phyloP scores from a whole-genome alignment of 2,888 invertebrate genomes.

The Cactoblastis cactorum region DNA sequence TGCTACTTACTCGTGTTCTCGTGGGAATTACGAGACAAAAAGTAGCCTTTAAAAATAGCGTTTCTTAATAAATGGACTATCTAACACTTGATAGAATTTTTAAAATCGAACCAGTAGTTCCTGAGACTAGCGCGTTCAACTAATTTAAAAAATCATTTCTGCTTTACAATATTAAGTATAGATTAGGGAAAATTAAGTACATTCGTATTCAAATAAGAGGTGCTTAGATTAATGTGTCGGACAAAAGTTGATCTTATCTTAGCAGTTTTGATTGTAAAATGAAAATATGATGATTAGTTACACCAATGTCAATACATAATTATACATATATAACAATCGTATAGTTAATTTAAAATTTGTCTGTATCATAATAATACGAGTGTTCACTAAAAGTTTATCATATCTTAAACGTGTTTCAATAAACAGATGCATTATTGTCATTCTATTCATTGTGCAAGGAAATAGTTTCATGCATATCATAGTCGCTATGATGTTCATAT shows the following conservation, averaged over 20 bases:
- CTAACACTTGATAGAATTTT: no score
- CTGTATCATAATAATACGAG: conserved; percentile 15
- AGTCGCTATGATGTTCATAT: conserved; percentile 34
- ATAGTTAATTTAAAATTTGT: conserved; percentile 8
- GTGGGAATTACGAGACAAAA: no score
- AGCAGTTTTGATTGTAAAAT: neutral
- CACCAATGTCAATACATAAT: neutral
- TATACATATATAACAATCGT: conserved; percentile 4
- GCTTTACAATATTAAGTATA: neutral
- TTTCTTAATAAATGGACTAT: no score
- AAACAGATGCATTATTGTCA: conserved; percentile 72
- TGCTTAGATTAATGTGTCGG: neutral
- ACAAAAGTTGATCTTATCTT: neutral
- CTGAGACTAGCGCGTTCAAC: no score
- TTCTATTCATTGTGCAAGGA: conserved; percentile 44
- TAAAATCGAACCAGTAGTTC: no score
- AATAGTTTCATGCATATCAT: conserved; percentile 1
- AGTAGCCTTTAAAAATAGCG: no score
- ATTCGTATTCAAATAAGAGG: neutral
- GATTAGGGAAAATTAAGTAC: conserved; percentile 8
- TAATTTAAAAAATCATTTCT: no score
- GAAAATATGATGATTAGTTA: neutral
- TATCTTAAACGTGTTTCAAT: conserved; percentile 38
- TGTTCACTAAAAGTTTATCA: conserved; percentile 21
- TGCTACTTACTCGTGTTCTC: no score